Evolutionary conservation across 1,140 invertebrate genomes (phyloP), one percentile per base, ranked within the genome.

Genomic region (Meloidogyne hapla): DNA sequence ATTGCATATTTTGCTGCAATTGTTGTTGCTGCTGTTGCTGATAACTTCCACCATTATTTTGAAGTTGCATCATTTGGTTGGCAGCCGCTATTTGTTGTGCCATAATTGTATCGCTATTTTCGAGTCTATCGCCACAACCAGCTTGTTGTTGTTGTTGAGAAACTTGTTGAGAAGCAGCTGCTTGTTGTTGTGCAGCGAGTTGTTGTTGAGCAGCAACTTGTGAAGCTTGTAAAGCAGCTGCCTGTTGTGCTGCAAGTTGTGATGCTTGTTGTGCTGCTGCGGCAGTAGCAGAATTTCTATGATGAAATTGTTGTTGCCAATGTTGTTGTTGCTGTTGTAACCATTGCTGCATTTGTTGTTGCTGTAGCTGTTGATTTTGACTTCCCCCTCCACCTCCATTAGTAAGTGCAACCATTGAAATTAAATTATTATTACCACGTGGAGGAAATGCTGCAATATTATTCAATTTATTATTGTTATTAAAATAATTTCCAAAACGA

Each of bases 281-380:
- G n/a, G 65, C 28, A 42, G 63, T 13, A 42, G 65, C 28, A 42
- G 65, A 67, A 42, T 67, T 67, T 42, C 65, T 42, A 67, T 25
- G 23, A 69, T 69, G 48, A 33, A 69, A 45, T 48, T 70, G 69
- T 45, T 48, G 69, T 61, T 71, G 48, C 26, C 42, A 63, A 26
- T 76, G 71, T 74, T 76, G 74, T 18, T 74, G 68, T 12, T 76
- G 74, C n/a, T 70, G 45, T 69, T 76, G 74, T 64, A 74, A 23
- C 42, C 25, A 25, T 48, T 28, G 42, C 28, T 63, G 42, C n/a
- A 73, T 13, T 63, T 73, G 45, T 73, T 69, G 23, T 10, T 62
- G 9, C 10, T 38, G 28, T n/a, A n/a, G 28, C 5, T 42, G 45
- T 25, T 25, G 48, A 15, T 42, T 40, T 42, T 13, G 23, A 25